Base-by-base conservation (phyloP, 2,113 vertebrate species). In the Corythoichthys haematopterus region DNA sequence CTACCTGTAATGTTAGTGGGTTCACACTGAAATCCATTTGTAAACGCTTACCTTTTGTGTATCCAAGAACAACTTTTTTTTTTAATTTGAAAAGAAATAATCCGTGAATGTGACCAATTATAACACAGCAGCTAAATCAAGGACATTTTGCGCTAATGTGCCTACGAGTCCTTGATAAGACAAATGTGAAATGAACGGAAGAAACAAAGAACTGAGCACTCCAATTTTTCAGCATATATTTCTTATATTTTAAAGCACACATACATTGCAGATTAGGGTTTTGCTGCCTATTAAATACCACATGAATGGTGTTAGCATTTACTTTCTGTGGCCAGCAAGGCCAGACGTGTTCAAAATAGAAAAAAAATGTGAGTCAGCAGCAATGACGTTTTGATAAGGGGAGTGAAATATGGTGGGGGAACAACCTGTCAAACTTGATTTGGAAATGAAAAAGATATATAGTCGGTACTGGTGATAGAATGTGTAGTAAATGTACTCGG, bases 311-410 rank as follows among this genome's bases (percentile, higher is more conserved):
- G 69, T 72, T 69, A 72, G 52, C 66, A 72, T 72, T 79, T 62
- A 28, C 20, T 59, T 69, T 75, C 62, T 80, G 69, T 1, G 37
- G 66, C 62, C 71, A 85, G 69, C 77, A 48, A 69, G 65, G 74
- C 47, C 74, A 36, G 59, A 67, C 38, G 53, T 28, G 33, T 0
- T 1, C 12, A 12, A 46, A 40, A 72, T 64, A 56, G 57, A 62
- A 45, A 55, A 28, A 7, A 60, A 53, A 46, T 46, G 33, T 47
- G 15, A 78, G 64, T 68, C 65, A 61, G 66, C 66, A 56, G 64
- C 66, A 80, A 84, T 78, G 64, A 78, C 70, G 74, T 80, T 79
- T 74, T 28, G 47, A 78, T 65, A 73, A 75, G n/a, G 50, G 60
- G 50, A 12, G 74, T 70, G 70, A 82, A 83, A 86, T 74, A 74